A percentile compares a stretch with the other conserved stretches of the same genome.
These are phyloP conservation scores for Heliconius hortense DNA, from an alignment of 2,888 invertebrate species.

Conservation along the genomic window DNA sequence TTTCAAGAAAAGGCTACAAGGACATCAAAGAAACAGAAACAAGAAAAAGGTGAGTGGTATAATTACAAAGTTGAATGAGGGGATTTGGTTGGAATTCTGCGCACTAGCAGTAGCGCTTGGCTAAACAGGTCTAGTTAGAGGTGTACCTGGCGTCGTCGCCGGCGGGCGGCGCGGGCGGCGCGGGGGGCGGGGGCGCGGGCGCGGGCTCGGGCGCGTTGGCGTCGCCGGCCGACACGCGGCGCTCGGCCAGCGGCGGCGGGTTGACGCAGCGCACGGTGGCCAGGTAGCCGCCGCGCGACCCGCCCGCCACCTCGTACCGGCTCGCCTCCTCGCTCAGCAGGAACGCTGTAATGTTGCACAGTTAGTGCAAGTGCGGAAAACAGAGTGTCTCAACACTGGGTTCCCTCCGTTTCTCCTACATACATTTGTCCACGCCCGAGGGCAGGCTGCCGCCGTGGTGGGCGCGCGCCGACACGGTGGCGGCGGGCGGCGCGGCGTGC, in stretches of 20 bases:
- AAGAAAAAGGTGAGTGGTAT: too few species aligned
- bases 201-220: constrained; percentile 59
- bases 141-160: neutral
- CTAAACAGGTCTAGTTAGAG: too few species aligned
- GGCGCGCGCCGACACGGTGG: constrained; percentile 68
- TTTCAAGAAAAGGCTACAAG: too few species aligned
- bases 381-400: too few species aligned
- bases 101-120: too few species aligned
- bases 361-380: neutral
- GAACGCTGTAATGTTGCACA: constrained; percentile 57
- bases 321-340: constrained; percentile 68
- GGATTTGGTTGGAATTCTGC: too few species aligned
- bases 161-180: neutral
- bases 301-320: constrained; percentile 24
- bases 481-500: constrained; percentile 54
- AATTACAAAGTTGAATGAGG: too few species aligned
- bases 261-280: constrained; percentile 79
- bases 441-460: constrained; percentile 77
- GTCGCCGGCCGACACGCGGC: constrained; percentile 75
- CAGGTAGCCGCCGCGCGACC: constrained; percentile 65
- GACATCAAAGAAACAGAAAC: too few species aligned
- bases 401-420: constrained; percentile 37
- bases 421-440: constrained; percentile 75
- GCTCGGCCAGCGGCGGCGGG: constrained; percentile 75
- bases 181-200: neutral